A percentile compares a stretch with the other conserved stretches of the same genome.
phyloP scores from a whole-genome alignment of 2,797 vertebrate genomes.

The Microchirus variegatus region DNA sequence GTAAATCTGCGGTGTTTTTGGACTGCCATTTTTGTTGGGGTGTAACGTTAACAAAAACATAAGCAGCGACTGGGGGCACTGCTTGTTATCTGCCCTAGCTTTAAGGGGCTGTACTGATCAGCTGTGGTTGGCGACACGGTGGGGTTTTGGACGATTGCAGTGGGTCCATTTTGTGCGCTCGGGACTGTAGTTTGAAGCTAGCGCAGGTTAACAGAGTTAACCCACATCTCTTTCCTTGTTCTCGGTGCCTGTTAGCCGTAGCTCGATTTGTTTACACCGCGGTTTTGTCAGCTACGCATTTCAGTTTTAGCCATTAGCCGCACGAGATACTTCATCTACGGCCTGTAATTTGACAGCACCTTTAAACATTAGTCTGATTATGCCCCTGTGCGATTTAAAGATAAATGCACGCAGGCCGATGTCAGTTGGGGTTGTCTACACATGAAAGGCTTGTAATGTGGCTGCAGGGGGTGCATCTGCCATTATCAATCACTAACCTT shows the following conservation, averaged over 20 bases:
- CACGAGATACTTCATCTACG: conserved; percentile 46
- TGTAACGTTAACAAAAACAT: conserved; percentile 81
- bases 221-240: conserved; percentile 52
- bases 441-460: conserved; percentile 28
- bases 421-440: conserved; percentile 28
- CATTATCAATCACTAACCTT: conserved; percentile 76
- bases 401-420: conserved; percentile 6
- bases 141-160: conserved; percentile 22
- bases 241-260: conserved; percentile 46
- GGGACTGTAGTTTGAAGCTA: conserved; percentile 20
- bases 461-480: conserved; percentile 65
- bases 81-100: conserved; percentile 46
- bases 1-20: conserved; percentile 73
- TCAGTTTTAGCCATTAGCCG: conserved; percentile 73
- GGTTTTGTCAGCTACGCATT: conserved; percentile 80
- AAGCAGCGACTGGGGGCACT: conserved; percentile 51
- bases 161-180: conserved; percentile 42
- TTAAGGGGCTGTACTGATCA: conserved; percentile 53
- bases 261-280: conserved; percentile 81
- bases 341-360: conserved; percentile 55
- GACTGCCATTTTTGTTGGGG: conserved; percentile 81
- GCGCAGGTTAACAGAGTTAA: conserved; percentile 12
- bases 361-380: conserved; percentile 24
- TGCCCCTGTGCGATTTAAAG: not conserved
- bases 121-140: conserved; percentile 53